phyloP scores from a whole-genome alignment of 2,888 invertebrate species.

The Melanargia galathea region DNA sequence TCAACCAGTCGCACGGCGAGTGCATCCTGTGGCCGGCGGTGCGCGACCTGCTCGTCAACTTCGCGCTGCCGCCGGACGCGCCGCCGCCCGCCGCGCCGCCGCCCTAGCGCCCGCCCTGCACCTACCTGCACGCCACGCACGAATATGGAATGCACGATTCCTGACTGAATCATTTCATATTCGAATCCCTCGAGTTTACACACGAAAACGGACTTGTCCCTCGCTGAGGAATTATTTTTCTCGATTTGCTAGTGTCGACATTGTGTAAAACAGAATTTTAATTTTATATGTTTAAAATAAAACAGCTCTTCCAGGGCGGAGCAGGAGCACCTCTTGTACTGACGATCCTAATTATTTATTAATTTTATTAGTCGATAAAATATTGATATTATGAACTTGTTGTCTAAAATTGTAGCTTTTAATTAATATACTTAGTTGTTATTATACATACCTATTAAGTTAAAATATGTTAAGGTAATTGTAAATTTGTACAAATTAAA shows the following conservation, averaged over 20 bases:
- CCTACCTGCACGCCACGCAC: neutral
- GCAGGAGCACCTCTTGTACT: no score
- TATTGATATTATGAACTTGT: no score
- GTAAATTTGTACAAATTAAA: slow-evolving; percentile 19
- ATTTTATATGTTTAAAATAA: neutral
- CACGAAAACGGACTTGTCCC: neutral
- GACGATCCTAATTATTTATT: neutral
- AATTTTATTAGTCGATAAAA: neutral
- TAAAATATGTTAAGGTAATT: slow-evolving; percentile 1
- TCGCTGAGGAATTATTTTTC: neutral
- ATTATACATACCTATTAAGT: neutral
- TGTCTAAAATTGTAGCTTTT: neutral
- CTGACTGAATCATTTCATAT: neutral
- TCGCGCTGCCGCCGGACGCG: slow-evolving; percentile 90
- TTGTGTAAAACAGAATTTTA: neutral
- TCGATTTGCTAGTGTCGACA: neutral
- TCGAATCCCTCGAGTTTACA: neutral
- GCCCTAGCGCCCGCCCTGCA: slow-evolving; percentile 49
- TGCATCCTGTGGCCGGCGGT: slow-evolving; percentile 96
- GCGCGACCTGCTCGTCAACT: slow-evolving; percentile 92
- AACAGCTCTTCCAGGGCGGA: neutral
- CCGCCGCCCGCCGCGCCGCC: slow-evolving; percentile 78
- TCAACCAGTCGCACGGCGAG: slow-evolving; percentile 89
- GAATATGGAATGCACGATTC: neutral
- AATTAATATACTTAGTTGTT: neutral